Conservation (phyloP, 1,140 invertebrate species). For the Chrysomallon squamiferum region DNA sequence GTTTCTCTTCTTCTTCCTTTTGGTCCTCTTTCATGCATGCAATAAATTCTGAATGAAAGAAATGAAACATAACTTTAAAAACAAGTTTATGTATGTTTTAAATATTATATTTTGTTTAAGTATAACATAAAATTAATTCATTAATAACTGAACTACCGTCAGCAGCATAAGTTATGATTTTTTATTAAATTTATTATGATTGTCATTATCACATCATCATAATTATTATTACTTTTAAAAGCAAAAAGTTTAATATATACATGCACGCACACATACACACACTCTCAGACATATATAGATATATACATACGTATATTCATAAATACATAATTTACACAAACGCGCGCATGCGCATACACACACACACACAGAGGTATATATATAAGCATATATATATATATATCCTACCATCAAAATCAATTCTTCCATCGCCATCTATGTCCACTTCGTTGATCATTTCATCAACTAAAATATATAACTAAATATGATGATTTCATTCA, state of each 20-base stretch:
- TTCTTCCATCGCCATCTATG: conserved; percentile 85
- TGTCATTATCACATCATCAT: neutral
- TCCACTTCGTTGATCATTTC: conserved; percentile 99
- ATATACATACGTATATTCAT: no score
- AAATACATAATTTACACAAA: no score
- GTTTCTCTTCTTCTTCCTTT: conserved; percentile 21
- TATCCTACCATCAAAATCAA: conserved; percentile 55
- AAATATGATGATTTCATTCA: no score
- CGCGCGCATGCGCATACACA: no score
- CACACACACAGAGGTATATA: no score
- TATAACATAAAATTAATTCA: neutral
- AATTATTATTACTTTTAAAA: neutral
- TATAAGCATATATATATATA: neutral
- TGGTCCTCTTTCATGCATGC: conserved; percentile 30
- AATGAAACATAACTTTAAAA: neutral
- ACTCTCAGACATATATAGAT: no score
- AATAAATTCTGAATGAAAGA: conserved; percentile 27
- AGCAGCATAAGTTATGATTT: neutral
- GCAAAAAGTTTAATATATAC: neutral
- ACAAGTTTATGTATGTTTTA: neutral
- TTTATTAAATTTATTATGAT: neutral
- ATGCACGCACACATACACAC: no score
- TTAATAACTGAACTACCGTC: neutral
- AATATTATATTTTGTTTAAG: neutral
- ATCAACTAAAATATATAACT: no score